A percentile compares a stretch with the other conserved stretches of the same genome.
phyloP scores from a whole-genome alignment of 2,888 invertebrate genomes.

The Epistrophe grossulariae region DNA sequence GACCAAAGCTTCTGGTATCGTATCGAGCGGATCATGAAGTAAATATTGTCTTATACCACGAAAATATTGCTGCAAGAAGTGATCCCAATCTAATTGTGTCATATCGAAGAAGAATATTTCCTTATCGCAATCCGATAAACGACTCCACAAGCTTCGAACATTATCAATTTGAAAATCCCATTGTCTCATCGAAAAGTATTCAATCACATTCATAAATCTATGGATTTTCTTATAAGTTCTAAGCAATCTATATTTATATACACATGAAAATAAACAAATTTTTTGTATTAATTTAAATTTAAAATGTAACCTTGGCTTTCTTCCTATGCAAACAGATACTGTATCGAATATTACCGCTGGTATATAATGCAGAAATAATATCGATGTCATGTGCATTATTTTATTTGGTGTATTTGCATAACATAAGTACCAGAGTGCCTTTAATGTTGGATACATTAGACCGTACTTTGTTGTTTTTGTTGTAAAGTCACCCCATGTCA shows the following conservation, averaged over 20 bases:
- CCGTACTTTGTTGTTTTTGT: conserved; percentile 86
- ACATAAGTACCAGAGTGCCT: conserved; percentile 89
- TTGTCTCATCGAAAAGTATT: conserved; percentile 91
- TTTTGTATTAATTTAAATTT: too few relatives aligned
- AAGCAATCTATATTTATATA: conserved; percentile 85
- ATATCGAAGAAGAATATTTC: conserved; percentile 90
- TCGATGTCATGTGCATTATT: conserved; percentile 85
- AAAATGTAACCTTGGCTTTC: conserved; percentile 88
- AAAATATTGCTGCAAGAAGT: conserved; percentile 87
- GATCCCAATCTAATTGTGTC: conserved; percentile 89
- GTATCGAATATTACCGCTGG: conserved; percentile 88
- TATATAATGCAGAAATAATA: conserved; percentile 87
- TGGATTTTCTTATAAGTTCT: conserved; percentile 90
- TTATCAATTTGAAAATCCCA: conserved; percentile 90
- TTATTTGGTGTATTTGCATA: conserved; percentile 86
- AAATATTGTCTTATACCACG: conserved; percentile 91
- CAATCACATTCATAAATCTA: conserved; percentile 88
- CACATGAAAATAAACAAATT: too few relatives aligned
- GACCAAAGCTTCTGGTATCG: conserved; percentile 88
- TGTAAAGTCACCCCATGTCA: conserved; percentile 91
- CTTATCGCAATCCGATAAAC: conserved; percentile 86
- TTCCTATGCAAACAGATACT: conserved; percentile 85
- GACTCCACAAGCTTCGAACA: conserved; percentile 86
- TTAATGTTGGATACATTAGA: conserved; percentile 86
- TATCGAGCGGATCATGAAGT: conserved; percentile 91